phyloP scores from a whole-genome alignment of 1,140 invertebrate genomes.

The Drosophila tsacasi region DNA sequence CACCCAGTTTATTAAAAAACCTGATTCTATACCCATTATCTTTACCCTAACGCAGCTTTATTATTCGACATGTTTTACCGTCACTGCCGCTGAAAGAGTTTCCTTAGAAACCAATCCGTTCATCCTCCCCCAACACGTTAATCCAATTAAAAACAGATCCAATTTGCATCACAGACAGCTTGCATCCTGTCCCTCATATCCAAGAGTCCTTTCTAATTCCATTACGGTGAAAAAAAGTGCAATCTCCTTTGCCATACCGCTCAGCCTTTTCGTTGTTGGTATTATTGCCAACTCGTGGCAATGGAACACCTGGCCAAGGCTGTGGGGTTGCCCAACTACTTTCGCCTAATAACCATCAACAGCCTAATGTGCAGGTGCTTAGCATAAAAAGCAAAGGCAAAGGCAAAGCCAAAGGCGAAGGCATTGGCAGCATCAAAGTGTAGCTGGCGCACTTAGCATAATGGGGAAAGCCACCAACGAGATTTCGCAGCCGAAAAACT shows the following conservation, averaged over 20 bases:
- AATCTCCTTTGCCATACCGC: conserved; percentile 33
- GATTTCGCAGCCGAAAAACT: conserved; percentile 45
- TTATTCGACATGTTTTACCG: background rate
- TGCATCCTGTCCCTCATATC: conserved; percentile 36
- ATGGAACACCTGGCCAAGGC: conserved; percentile 33
- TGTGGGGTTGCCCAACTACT: conserved; percentile 52
- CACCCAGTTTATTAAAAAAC: background rate
- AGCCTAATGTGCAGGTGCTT: conserved; percentile 72
- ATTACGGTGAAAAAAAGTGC: conserved; percentile 66
- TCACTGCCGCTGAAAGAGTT: conserved; percentile 13
- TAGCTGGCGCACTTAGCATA: conserved; percentile 70
- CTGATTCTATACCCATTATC: background rate
- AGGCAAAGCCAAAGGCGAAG: conserved; percentile 1
- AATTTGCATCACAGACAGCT: conserved; percentile 63
- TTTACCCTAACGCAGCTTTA: background rate
- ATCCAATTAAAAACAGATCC: conserved; percentile 65
- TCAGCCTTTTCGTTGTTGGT: conserved; percentile 16
- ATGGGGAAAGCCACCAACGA: conserved; percentile 42
- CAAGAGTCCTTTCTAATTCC: conserved; percentile 63
- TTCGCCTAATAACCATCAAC: conserved; percentile 68
- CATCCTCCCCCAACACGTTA: conserved; percentile 43
- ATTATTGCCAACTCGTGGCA: conserved; percentile 17
- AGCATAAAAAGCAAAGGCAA: conserved; percentile 50
- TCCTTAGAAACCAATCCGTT: conserved; percentile 31
- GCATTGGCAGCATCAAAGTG: conserved; percentile 61